A percentile compares a stretch with the other conserved stretches of the same genome.
These are phyloP conservation scores for Trissoscelio sp. DNA, from an alignment of 2,888 invertebrate species.

Conservation along the genomic window DNA sequence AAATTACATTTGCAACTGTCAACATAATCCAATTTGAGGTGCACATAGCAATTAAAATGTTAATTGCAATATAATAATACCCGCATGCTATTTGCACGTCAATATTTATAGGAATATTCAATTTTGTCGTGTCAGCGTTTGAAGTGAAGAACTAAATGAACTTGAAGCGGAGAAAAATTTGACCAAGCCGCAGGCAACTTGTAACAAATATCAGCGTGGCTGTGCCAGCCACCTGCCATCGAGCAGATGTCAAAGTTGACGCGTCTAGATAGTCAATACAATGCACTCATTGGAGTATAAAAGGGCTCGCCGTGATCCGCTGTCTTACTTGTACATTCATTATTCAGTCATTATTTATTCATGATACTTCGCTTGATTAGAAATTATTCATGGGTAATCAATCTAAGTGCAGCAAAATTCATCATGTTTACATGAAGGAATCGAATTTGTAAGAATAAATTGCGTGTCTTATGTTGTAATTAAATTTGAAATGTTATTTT, in stretches of 20 bases:
- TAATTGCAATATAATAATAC: not conserved
- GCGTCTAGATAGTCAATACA: conserved; percentile 38
- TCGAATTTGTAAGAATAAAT: not conserved
- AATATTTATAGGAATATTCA: not conserved
- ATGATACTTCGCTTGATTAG: conserved; percentile 47
- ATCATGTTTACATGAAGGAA: conserved; percentile 9
- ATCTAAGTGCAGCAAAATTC: conserved; percentile 7
- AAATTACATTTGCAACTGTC: too few species aligned
- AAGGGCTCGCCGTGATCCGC: not conserved
- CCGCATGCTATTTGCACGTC: not conserved
- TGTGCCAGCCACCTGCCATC: conserved; percentile 62
- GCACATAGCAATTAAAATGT: too few species aligned
- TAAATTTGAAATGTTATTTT: too few species aligned
- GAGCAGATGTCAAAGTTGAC: conserved; percentile 65
- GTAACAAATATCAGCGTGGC: conserved; percentile 47
- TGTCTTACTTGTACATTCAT: conserved; percentile 30
- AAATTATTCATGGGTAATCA: conserved; percentile 51
- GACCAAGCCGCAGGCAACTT: conserved; percentile 27
- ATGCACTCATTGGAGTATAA: conserved; percentile 53
- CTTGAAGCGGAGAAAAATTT: conserved; percentile 36
- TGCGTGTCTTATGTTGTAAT: not conserved
- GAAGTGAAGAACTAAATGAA: conserved; percentile 27
- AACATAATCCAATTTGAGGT: too few species aligned
- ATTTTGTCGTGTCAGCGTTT: not conserved
- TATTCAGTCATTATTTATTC: conserved; percentile 52